These are phyloP conservation scores for Epirrita christyi DNA, from an alignment of 2,888 invertebrate genomes.

Conservation along the genomic window DNA sequence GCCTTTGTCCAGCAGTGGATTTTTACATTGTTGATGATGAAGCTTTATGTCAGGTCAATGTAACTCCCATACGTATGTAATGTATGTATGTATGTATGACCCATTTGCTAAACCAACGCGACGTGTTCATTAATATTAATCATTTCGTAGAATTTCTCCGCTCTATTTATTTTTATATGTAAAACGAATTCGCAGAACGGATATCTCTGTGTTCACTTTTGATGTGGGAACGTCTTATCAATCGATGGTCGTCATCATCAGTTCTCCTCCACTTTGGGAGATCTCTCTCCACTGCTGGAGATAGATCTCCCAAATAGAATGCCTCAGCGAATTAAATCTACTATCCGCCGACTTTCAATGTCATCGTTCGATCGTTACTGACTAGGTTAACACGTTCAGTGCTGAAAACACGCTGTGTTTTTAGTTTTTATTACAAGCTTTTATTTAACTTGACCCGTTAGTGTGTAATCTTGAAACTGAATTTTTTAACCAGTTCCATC, in stretches of 20 bases:
- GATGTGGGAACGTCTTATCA: conserved; percentile 5
- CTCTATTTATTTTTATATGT: conserved; percentile 52
- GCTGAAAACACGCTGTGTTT: no score
- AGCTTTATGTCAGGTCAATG: conserved; percentile 10
- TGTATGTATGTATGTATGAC: conserved; percentile 32
- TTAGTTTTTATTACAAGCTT: no score
- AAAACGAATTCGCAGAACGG: conserved; percentile 47
- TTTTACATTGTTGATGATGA: no score
- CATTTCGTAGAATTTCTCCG: conserved; percentile 51
- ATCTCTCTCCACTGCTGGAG: background rate
- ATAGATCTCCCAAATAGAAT: background rate
- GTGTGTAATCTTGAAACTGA: no score
- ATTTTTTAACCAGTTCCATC: no score
- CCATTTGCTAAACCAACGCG: conserved; percentile 42
- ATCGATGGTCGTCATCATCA: background rate
- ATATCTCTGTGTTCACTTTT: conserved; percentile 39
- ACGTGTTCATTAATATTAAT: conserved; percentile 52
- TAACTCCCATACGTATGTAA: background rate
- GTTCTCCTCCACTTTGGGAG: background rate
- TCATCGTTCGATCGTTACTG: no score
- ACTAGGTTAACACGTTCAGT: no score
- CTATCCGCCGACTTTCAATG: no score
- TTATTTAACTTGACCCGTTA: no score
- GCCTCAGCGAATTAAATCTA: no score
- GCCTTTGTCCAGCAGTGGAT: no score